These are phyloP conservation scores for Schrankia costaestrigalis DNA, from an alignment of 2,888 invertebrate species.

Conservation along the genomic window DNA sequence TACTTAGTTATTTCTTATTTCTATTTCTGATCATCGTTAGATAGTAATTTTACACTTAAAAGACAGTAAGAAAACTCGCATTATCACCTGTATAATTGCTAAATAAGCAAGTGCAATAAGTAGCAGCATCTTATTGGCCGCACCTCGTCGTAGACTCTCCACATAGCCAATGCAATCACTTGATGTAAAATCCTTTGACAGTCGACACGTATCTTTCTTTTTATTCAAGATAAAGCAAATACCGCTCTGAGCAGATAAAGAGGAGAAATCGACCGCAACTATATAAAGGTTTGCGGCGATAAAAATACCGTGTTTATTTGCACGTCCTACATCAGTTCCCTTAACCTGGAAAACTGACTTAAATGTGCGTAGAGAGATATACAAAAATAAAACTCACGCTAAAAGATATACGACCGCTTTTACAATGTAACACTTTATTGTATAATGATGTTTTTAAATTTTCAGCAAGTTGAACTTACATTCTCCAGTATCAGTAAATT, in stretches of 20 bases:
- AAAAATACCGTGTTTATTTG: conserved; percentile 81
- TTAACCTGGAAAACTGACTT: conserved; percentile 53
- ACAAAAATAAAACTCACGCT: conserved; percentile 48
- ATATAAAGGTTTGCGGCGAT: conserved; percentile 79
- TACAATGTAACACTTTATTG: conserved; percentile 30
- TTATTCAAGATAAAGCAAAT: conserved; percentile 78
- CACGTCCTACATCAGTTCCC: conserved; percentile 76
- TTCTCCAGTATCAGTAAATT: conserved; percentile 74
- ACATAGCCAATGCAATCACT: conserved; percentile 44
- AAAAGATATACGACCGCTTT: conserved; percentile 52
- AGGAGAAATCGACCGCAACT: conserved; percentile 79
- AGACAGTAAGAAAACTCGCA: too few relatives aligned
- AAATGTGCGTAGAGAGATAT: conserved; percentile 34
- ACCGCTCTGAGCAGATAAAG: conserved; percentile 75
- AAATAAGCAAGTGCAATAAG: background rate
- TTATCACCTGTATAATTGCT: too few relatives aligned
- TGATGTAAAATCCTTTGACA: conserved; percentile 52
- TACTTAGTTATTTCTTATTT: conserved; percentile 4
- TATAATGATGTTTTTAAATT: conserved; percentile 44
- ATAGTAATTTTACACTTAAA: too few relatives aligned
- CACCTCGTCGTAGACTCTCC: conserved; percentile 1
- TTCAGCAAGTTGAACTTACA: conserved; percentile 58
- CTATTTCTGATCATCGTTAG: too few relatives aligned
- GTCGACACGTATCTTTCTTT: conserved; percentile 61
- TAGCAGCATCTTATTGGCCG: background rate